Evolutionary conservation across 2,888 invertebrate species (phyloP), one percentile per base, ranked within the genome.

Genomic region (Criorhina ranunculi): DNA sequence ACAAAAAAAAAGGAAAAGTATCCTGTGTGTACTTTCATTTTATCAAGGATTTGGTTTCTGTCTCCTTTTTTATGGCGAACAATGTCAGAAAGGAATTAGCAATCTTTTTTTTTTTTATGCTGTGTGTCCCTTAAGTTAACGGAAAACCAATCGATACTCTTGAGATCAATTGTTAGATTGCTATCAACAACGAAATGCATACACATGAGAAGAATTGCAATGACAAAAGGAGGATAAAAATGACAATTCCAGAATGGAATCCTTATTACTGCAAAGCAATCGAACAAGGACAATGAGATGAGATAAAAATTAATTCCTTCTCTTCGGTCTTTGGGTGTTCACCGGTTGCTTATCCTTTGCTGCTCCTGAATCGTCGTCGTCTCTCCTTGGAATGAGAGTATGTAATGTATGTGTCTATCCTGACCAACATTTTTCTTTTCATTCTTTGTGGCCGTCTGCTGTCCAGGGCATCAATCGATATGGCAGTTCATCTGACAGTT

Each of bases 171-270:
- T 79, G 62, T 37, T 46, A 73, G 83, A 83, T 83, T 78, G 66
- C 67, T 42, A 83, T 83, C 82, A 66, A 49, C 57, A 62, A 66
- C 59, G 51, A 55, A 8, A 62, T 73, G 57, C 49, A 59, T 62
- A 51, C 59, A 60, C 40, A 53, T 69, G 67, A 62, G 72, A 40
- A 49, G 64, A 46, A 66, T 51, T 17, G 31, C 60, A 75, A 59
- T 12, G 31, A 55, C 57, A 60, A 78, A 78, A 37, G 57, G 24
- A 66, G 79, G 80, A 85, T 85, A 53, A 59, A 80, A 53, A 85
- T 85, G 85, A 85, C 85, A 85, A 85, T 80, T 80, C 55, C 85
- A 85, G 85, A 85, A 75, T 62, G 66, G 53, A 76, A 80, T 85
- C 80, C 80, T 85, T 70, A 79, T 79, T 75, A 76, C 64, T 85